These are phyloP conservation scores for Podotricha telesiphe DNA, from an alignment of 2,888 invertebrate species.

Conservation along the genomic window DNA sequence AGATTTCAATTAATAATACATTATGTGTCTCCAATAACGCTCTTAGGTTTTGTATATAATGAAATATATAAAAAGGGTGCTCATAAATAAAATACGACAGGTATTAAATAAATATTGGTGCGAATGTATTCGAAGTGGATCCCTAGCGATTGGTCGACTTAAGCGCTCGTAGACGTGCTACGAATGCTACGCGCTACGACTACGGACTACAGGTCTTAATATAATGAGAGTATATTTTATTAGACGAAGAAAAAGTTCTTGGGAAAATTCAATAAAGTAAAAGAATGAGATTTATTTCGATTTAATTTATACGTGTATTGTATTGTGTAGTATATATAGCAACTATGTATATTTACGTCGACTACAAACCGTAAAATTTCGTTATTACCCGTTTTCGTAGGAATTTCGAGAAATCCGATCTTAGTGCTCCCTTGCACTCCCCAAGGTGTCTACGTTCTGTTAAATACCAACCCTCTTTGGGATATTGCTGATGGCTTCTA, in stretches of 20 bases:
- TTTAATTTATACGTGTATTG: background rate
- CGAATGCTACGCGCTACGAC: constrained; percentile 59
- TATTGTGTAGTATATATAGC: too few relatives aligned
- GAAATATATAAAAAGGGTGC: constrained; percentile 18
- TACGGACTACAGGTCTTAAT: constrained; percentile 46
- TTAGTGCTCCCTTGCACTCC: too few relatives aligned
- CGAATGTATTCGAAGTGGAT: constrained; percentile 38
- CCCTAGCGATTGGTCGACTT: constrained; percentile 50
- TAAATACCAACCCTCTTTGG: too few relatives aligned
- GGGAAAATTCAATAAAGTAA: constrained; percentile 4
- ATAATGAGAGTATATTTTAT: constrained; percentile 33
- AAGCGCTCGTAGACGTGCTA: constrained; percentile 70
- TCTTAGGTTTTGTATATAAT: background rate
- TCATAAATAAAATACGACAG: constrained; percentile 30
- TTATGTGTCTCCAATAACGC: background rate
- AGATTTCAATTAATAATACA: background rate
- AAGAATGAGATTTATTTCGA: background rate
- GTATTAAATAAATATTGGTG: constrained; percentile 38
- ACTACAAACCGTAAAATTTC: too few relatives aligned
- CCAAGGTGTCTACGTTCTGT: too few relatives aligned
- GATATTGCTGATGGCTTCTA: too few relatives aligned
- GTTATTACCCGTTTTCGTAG: too few relatives aligned
- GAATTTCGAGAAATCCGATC: too few relatives aligned
- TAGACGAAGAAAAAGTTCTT: constrained; percentile 16
- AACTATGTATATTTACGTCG: too few relatives aligned